Evolutionary conservation across 1,140 invertebrate genomes (phyloP), one percentile per base, ranked within the genome.

Genomic region (Macrotrachela quadricornifera): DNA sequence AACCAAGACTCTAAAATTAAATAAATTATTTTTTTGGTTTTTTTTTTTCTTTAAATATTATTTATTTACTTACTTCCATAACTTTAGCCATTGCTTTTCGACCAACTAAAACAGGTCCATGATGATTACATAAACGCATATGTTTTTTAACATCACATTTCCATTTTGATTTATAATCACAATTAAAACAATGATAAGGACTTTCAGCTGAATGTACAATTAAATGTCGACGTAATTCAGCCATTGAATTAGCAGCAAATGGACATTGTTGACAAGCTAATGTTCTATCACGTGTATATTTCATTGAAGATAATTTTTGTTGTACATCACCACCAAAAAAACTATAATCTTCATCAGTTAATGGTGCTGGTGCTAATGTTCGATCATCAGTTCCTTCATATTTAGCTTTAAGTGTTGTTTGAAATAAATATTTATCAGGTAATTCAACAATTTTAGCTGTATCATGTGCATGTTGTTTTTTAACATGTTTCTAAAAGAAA

Each of bases 131-230:
- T 15, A 61, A 62, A 37, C 58, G 59, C 50, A 64, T 62, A 56
- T 70, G 68, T 49, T 70, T 68, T 56, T 70, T 70, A 15, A 70
- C 56, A 51, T 70, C 68, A 51, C 65, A 67, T 50, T 67, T 68
- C 68, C 68, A 70, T 40, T 64, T 59, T 0, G 64, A 64, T 36
- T 63, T 62, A 52, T 68, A 68, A 10, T 60, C 59, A 59, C 68
- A 70, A 11, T 61, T 59, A 18, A 58, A 54, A 54, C 68, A 70
- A 17, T 54, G 62, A 52, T 64, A 70, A 30, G 68, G 68, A 51
- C 68, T 67, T 48, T 64, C 62, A 51, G 68, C 66, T 1, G 63
- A 65, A 51, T 70, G 68, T 11, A 70, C 58, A 16, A 62, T 59
- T 12, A 59, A 57, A 49, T 70, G 68, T 18, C 66, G 58, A 47